Base-by-base conservation (phyloP, 2,888 invertebrate species). In the Nomada fabriciana region DNA sequence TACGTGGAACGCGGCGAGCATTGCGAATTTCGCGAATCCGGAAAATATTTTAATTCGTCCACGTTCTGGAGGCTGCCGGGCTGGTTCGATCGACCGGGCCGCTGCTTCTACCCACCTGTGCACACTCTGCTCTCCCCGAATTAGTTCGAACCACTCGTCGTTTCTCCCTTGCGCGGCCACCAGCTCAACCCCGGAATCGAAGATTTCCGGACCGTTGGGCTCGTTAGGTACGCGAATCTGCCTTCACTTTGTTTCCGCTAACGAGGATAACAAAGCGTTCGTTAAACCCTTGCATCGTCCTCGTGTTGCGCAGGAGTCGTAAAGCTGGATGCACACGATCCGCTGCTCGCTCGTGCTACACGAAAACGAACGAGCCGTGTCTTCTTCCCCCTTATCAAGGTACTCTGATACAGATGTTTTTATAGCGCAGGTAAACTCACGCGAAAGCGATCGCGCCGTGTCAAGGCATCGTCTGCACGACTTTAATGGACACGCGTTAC, bases 221-320 rank as follows among this genome's bases (percentile, higher is more conserved):
- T 82, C 81, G 72, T 85, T 85, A 79, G 53, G 43, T 23, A 55
- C 67, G 10, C 18, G 57, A 53, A 73, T 75, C 64, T 42, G 64
- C 64, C 52, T 71, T 63, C 69, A 7, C 74, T 50, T 57, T 74
- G 61, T 84, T 82, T 77, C 72, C 68, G 70, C 77, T 86, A 84
- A 88, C 80, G 78, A 88, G 82, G 78, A 76, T 71, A 82, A 82
- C 88, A 82, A 86, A 88, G 88, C 80, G 86, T 76, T 74, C 78
- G 82, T 82, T 86, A 86, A 82, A 36, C 36, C 84, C 76, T 84
- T 59, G 67, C 73, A 69, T 69, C 73, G 68, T 55, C 60, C 70
- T 72, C 13, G 69, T 50, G 69, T 20, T 65, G 70, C 50, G 67
- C 81, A 69, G 74, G 23, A 59, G 53, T 78, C 76, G 55, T 59